Conservation (phyloP, 2,797 vertebrate species). For the Aulostomus chinensis region DNA sequence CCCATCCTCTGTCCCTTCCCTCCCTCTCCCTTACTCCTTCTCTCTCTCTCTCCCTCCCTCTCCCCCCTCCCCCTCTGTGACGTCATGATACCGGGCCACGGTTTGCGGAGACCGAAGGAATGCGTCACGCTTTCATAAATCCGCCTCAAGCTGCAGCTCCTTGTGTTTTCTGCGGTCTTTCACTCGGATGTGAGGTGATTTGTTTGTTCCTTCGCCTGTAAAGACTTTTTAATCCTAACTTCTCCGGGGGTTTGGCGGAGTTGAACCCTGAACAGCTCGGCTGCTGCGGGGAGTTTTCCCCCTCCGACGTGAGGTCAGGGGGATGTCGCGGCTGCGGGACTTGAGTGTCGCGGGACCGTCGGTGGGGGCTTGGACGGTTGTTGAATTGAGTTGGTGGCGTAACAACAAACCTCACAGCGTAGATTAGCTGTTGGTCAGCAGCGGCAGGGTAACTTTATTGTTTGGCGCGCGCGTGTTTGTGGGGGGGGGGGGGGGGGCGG, state of each 20-base stretch:
- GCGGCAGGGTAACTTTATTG: slow-evolving; percentile 49
- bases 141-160: neutral
- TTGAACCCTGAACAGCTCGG: slow-evolving; percentile 42
- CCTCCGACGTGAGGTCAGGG: slow-evolving; percentile 58
- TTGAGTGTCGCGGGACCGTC: slow-evolving; percentile 12
- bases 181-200: neutral
- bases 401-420: slow-evolving; percentile 24
- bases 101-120: slow-evolving; percentile 67
- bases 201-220: neutral
- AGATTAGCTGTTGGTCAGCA: slow-evolving; percentile 44
- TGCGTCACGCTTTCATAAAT: slow-evolving; percentile 56
- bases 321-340: slow-evolving; percentile 34
- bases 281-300: slow-evolving; percentile 2
- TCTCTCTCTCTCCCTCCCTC: neutral
- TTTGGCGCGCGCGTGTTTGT: slow-evolving; percentile 10
- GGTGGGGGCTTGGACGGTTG: fast-evolving
- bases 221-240: neutral
- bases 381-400: slow-evolving; percentile 26
- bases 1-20: neutral
- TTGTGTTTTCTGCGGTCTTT: neutral
- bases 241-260: neutral
- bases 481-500: neutral
- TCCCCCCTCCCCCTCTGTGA: slow-evolving; percentile 38
- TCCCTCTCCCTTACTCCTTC: neutral
- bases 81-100: slow-evolving; percentile 74